A percentile compares a stretch with the other conserved stretches of the same genome.
phyloP scores from a whole-genome alignment of 2,113 vertebrate species.

The Trogon melanurus region DNA sequence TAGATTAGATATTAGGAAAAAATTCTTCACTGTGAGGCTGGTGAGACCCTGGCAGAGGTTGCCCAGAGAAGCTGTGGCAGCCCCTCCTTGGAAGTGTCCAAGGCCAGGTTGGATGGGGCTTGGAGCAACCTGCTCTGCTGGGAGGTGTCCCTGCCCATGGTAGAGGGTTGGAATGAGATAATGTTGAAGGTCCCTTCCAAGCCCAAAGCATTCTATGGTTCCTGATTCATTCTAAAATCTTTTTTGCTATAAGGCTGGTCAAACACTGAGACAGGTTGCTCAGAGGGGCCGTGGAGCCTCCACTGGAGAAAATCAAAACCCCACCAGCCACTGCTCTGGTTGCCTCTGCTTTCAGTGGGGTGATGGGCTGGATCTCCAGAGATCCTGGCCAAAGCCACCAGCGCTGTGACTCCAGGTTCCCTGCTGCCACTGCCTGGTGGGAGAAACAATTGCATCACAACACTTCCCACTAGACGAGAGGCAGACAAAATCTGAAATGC shows the following conservation, averaged over 20 bases:
- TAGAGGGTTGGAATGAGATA: too few species aligned
- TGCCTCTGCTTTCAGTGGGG: neutral
- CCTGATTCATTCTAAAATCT: too few species aligned
- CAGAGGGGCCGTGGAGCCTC: neutral
- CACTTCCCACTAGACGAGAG: accelerated
- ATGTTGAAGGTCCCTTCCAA: too few species aligned
- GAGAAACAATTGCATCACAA: neutral
- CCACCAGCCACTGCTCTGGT: accelerated
- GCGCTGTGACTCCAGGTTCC: neutral
- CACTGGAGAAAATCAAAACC: neutral
- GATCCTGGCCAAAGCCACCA: neutral
- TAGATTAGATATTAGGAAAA: too few species aligned
- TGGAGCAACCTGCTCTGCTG: too few species aligned
- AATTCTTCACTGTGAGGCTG: too few species aligned
- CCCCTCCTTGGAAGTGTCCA: too few species aligned
- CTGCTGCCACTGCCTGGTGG: conserved; percentile 49
- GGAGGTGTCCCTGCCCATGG: too few species aligned
- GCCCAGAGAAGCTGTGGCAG: too few species aligned
- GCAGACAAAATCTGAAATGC: neutral
- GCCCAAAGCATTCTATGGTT: too few species aligned
- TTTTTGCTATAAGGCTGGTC: neutral
- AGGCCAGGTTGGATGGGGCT: too few species aligned
- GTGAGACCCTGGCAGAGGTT: too few species aligned
- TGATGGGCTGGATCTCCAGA: neutral
- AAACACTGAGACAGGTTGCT: neutral